phyloP scores from a whole-genome alignment of 1,140 invertebrate species.

The Pachyrhynchus sulphureomaculatus region DNA sequence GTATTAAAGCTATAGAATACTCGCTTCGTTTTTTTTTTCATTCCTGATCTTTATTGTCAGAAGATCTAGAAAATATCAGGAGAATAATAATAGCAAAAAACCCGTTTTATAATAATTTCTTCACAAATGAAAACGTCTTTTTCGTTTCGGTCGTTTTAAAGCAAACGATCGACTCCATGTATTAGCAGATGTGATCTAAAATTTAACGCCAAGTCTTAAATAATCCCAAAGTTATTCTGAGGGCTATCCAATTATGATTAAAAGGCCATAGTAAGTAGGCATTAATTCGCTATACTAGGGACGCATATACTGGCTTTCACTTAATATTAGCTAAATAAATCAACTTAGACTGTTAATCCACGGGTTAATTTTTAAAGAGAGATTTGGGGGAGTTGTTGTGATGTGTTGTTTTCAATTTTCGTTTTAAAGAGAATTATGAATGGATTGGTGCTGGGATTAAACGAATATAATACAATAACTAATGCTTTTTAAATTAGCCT shows the following conservation, averaged over 20 bases:
- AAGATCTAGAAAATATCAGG: no score
- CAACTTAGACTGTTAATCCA: slow-evolving; percentile 25
- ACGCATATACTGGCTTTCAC: slow-evolving; percentile 18
- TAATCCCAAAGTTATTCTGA: slow-evolving; percentile 23
- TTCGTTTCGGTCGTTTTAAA: no score
- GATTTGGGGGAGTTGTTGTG: slow-evolving; percentile 13
- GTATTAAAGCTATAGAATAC: no score
- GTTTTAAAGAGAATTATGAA: neutral
- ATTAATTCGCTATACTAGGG: slow-evolving; percentile 26
- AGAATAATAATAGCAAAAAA: no score
- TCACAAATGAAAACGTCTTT: no score
- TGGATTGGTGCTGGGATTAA: no score
- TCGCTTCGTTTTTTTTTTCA: no score
- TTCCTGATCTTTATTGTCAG: no score
- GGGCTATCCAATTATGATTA: slow-evolving; percentile 33
- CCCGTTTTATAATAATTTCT: no score
- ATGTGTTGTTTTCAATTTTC: slow-evolving; percentile 23
- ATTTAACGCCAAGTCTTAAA: slow-evolving; percentile 18
- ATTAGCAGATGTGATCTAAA: neutral
- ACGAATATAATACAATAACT: no score
- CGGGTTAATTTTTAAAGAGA: neutral
- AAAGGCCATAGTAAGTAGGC: slow-evolving; percentile 30
- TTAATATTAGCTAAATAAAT: slow-evolving; percentile 29
- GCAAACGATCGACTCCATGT: no score
- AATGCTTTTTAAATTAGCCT: no score